A percentile compares a stretch with the other conserved stretches of the same genome.
phyloP scores from a whole-genome alignment of 1,140 invertebrate genomes.

The Drosophila pallidifrons region DNA sequence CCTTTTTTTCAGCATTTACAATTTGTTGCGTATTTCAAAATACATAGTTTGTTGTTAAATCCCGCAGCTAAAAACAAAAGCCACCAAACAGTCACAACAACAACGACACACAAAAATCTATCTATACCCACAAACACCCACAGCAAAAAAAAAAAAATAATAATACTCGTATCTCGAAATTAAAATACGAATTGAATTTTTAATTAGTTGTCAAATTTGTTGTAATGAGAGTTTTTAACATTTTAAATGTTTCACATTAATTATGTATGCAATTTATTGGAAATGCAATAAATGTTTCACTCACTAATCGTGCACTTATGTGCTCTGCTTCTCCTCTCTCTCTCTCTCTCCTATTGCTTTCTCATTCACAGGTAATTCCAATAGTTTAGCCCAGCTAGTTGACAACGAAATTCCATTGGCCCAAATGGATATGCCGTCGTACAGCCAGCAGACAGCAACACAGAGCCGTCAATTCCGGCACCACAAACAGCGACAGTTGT shows the following conservation, averaged over 20 bases:
- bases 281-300: conserved; percentile 12
- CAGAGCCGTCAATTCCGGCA: conserved; percentile 74
- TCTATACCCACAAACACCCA: conserved; percentile 24
- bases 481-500: conserved; percentile 70
- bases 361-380: conserved; percentile 86
- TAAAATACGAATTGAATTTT: conserved; percentile 74
- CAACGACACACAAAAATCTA: conserved; percentile 1
- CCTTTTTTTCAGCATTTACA: conserved; percentile 72
- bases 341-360: conserved; percentile 9
- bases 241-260: conserved; percentile 68
- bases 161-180: conserved; percentile 55
- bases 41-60: conserved; percentile 51
- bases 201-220: conserved; percentile 80
- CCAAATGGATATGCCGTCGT: conserved; percentile 84
- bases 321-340: conserved; percentile 18
- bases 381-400: conserved; percentile 88
- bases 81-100: conserved; percentile 6
- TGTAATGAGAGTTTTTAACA: conserved; percentile 76
- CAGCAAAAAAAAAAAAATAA: conserved; percentile 41
- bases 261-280: conserved; percentile 55
- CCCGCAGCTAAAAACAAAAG: conserved; percentile 41
- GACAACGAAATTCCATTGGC: conserved; percentile 88
- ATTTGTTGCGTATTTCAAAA: conserved; percentile 63
- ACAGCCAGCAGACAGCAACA: conserved; percentile 65
- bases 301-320: conserved; percentile 30